Evolutionary conservation across 2,888 invertebrate species (phyloP), one percentile per base, ranked within the genome.

Genomic region (Stenodera caucasica): DNA sequence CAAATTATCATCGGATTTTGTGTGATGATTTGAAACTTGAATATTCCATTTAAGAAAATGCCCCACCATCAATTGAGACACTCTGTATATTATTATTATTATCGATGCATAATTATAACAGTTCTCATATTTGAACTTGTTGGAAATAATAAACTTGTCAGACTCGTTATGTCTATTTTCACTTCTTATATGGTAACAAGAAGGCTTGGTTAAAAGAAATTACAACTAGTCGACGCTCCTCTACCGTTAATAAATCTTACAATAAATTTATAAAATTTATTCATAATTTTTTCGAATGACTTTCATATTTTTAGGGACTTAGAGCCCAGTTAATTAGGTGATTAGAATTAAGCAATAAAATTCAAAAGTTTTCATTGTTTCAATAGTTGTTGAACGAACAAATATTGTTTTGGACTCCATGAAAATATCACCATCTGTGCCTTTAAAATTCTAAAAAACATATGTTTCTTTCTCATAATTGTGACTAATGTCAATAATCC

Each of bases 91-190:
- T n/a, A n/a, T n/a, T n/a, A n/a, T n/a, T n/a, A n/a, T n/a, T n/a
- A n/a, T n/a, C n/a, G n/a, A n/a, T n/a, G n/a, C n/a, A n/a, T n/a
- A n/a, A n/a, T n/a, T n/a, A n/a, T n/a, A n/a, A n/a, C n/a, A n/a
- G n/a, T n/a, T n/a, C n/a, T n/a, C n/a, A n/a, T n/a, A n/a, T n/a
- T n/a, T n/a, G n/a, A n/a, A n/a, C n/a, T n/a, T n/a, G n/a, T n/a
- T n/a, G 12, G n/a, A 12, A 14, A 14, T 37, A 37, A 37, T 40
- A 40, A 15, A 15, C 37, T 18, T 7, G 37, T 29, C 29, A 67
- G 70, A 75, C 76, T 75, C 74, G 72, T 76, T 75, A 75, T 69
- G 74, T 75, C 75, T 70, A 75, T 77, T 76, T 76, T 75, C 75
- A 73, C 75, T 74, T 75, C 76, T 70, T 77, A 76, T 77, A 77